Evolutionary conservation across 2,888 invertebrate genomes (phyloP).

Genomic region (Xanthorhoe spadicearia): DNA sequence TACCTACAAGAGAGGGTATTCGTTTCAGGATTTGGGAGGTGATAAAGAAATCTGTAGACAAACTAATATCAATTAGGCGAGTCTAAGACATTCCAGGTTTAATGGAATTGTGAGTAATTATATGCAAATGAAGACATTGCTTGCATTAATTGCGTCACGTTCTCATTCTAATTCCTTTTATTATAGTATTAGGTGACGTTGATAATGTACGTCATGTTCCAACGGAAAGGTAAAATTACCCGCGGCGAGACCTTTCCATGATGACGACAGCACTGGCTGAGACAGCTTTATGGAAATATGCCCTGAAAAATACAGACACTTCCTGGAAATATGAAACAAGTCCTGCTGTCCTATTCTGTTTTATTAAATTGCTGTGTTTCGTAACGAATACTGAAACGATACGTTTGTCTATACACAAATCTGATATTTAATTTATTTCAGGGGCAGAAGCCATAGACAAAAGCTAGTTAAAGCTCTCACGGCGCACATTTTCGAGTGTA

Average conservation of each 20-base stretch:
- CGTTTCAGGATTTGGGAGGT: neutral
- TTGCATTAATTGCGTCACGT: no score
- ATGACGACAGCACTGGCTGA: conserved; percentile 22
- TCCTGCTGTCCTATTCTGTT: neutral
- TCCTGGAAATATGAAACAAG: neutral
- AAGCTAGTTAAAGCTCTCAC: no score
- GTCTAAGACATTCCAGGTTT: neutral
- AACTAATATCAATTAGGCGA: neutral
- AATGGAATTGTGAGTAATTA: neutral
- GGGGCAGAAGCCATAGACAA: no score
- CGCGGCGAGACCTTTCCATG: conserved; percentile 15
- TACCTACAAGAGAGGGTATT: neutral
- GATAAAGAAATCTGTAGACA: neutral
- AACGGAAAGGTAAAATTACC: conserved; percentile 7
- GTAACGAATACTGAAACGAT: no score
- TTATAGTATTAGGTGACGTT: neutral
- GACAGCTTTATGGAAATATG: conserved; percentile 22
- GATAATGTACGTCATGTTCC: neutral
- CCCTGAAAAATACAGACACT: neutral
- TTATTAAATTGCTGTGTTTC: no score
- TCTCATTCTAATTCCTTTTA: no score
- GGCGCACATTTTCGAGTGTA: no score
- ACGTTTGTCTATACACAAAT: no score
- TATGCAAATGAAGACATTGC: no score
- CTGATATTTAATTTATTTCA: no score